Evolutionary conservation across 2,888 invertebrate species (phyloP), one percentile per base, ranked within the genome.

Genomic region (Eustalomyia histrio): DNA sequence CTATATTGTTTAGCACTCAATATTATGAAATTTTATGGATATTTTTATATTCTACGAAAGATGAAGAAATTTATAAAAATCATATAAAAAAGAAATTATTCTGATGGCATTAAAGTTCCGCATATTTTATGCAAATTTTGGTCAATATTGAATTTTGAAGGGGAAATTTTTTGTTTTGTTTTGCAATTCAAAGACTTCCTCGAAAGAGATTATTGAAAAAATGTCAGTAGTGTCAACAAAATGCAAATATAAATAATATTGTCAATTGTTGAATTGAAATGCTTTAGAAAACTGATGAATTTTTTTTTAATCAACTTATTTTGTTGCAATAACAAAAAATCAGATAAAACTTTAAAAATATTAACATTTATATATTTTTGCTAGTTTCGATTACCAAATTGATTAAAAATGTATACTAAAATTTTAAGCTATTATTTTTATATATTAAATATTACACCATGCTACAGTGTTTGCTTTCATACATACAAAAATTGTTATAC

Each of bases 161-260:
- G n/a, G 43, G 6, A 16, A 14, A n/a, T 47, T 50, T 63, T 29
- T 50, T 17, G 0, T 33, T 64, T 50, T 64, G 3, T 29, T 50
- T 47, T 29, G 50, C 17, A 21, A 50, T 64, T 64, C 29, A 24
- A 61, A n/a, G n/a, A 17, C n/a, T 33, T 24, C 7, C 7, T 29
- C 7, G 1, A 29, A 29, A 4, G 29, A 29, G 29, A 29, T 6
- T 6, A 6, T 33, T 39, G 16, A 61, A 39, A 8, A 33, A 43
- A 55, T 24, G 14, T 6, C 9, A 17, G 33, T 53, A 72, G 63
- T 72, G 63, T 72, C 53, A 53, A 63, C 55, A 18, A 61, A 61
- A 61, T 72, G 52, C 61, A 72, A 72, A 72, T 53, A 72, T 61
- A 21, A 72, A 39, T 55, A 43, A 61, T 52, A 63, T 43, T 72